Base-by-base conservation (phyloP, 2,888 invertebrate species). In the Eumacrocentrus americanus region DNA sequence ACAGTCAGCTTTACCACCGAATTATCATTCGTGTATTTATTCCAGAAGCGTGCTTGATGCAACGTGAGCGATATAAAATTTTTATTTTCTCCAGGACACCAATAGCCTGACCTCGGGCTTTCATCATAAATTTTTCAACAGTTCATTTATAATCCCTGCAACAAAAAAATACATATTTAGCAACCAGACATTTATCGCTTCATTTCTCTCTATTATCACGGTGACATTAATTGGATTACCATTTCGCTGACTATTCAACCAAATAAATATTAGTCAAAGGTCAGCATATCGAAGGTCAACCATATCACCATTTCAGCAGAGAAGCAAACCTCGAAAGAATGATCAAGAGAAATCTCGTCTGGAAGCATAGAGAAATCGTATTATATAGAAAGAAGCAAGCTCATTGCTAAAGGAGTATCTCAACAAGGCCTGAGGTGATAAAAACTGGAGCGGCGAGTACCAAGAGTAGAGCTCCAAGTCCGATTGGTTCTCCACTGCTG, bases 31-130 rank as follows among this genome's bases (percentile, higher is more conserved):
- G 38, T 40, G 51, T 25, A 53, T 53, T 59, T 59, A 59, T 59
- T 59, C 53, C 4, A 29, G 9, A n/a, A 29, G 46, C 59, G 46
- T 53, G 46, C 29, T 42, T 50, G 64, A 64, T 66, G 62, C 61
- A 66, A 64, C 64, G 62, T 61, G 62, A 54, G 54, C 47, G 64
- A 66, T 66, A 64, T 61, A 58, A n/a, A n/a, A n/a, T n/a, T n/a
- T 59, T 56, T 65, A 18, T 58, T 55, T 59, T 37, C 53, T n/a
- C n/a, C n/a, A 38, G 14, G 42, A 52, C 50, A 48, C 37, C 63
- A 58, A 61, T 60, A 59, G 60, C 62, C 22, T 65, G 61, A 52
- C 22, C 20, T 14, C 35, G 34, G 20, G n/a, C n/a, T n/a, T n/a
- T n/a, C n/a, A n/a, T n/a, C n/a, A 42, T 11, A 7, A 6, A 42